phyloP scores from a whole-genome alignment of 2,113 vertebrate species.

The Saguinus imperator region DNA sequence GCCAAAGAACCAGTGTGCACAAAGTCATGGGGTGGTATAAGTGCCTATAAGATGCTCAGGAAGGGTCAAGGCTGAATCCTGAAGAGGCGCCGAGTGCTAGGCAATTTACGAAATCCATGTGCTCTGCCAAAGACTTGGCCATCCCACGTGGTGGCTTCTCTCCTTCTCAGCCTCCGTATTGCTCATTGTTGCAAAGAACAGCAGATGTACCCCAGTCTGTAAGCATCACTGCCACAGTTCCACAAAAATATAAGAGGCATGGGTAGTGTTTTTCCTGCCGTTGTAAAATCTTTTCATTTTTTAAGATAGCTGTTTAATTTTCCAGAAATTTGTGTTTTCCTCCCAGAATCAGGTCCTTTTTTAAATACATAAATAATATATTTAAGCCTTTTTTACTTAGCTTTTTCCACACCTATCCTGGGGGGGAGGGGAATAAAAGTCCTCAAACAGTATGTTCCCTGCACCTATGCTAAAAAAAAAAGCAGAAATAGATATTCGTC shows the following conservation, averaged over 20 bases:
- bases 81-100: not conserved
- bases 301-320: not conserved
- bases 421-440: not conserved
- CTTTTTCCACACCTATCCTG: not conserved
- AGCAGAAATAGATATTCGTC: not conserved
- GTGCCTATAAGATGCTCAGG: not conserved
- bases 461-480: not conserved
- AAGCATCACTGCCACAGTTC: fast-evolving
- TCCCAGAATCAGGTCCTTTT: not conserved
- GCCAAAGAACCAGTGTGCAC: too few species aligned
- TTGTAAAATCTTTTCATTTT: not conserved
- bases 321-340: not conserved
- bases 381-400: not conserved
- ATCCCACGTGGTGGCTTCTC: not conserved
- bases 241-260: not conserved
- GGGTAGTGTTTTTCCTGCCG: not conserved
- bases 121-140: not conserved
- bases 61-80: not conserved
- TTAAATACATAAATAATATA: not conserved
- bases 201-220: not conserved
- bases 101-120: fast-evolving
- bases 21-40: not conserved
- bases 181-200: not conserved
- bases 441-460: not conserved
- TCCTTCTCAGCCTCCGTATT: fast-evolving